A percentile compares a stretch with the other conserved stretches of the same genome.
Evolutionary conservation across 2,888 invertebrate species (phyloP).

Genomic region (Synanthedon myopaeformis): DNA sequence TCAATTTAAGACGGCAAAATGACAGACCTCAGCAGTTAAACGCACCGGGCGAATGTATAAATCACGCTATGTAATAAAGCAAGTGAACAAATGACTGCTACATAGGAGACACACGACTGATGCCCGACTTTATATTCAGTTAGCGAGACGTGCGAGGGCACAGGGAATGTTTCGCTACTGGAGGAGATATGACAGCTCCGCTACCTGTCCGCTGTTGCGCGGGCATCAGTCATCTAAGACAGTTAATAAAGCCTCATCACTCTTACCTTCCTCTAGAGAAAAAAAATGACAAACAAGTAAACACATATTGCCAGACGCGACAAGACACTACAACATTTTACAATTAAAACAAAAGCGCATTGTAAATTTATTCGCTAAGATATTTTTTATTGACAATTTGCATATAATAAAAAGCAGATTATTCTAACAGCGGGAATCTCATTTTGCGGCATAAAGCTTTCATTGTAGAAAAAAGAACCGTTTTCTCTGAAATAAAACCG

Average conservation of each 20-base stretch:
- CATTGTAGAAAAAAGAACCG: slow-evolving; percentile 44
- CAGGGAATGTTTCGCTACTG: not conserved
- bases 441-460: slow-evolving; percentile 52
- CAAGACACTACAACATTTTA: not conserved
- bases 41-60: slow-evolving; percentile 63
- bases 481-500: slow-evolving; percentile 47
- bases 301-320: slow-evolving; percentile 12
- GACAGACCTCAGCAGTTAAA: slow-evolving; percentile 66
- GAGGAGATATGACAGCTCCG: not conserved
- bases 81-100: slow-evolving; percentile 51
- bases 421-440: slow-evolving; percentile 48
- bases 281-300: slow-evolving; percentile 13
- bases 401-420: slow-evolving; percentile 43
- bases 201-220: slow-evolving; percentile 33
- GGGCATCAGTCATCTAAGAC: slow-evolving; percentile 55
- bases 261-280: slow-evolving; percentile 20
- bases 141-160: not conserved
- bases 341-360: too few species aligned
- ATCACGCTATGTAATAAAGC: slow-evolving; percentile 63
- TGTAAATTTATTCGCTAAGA: slow-evolving; percentile 1
- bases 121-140: not conserved
- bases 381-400: slow-evolving; percentile 24
- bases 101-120: slow-evolving; percentile 15
- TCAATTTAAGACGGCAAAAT: slow-evolving; percentile 67
- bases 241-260: slow-evolving; percentile 53